Percentiles rank a stretch among this genome's conserved stretches.
These are phyloP conservation scores for Acrocephalus kingi DNA, from an alignment of 2,113 vertebrate species.

Conservation along the genomic window DNA sequence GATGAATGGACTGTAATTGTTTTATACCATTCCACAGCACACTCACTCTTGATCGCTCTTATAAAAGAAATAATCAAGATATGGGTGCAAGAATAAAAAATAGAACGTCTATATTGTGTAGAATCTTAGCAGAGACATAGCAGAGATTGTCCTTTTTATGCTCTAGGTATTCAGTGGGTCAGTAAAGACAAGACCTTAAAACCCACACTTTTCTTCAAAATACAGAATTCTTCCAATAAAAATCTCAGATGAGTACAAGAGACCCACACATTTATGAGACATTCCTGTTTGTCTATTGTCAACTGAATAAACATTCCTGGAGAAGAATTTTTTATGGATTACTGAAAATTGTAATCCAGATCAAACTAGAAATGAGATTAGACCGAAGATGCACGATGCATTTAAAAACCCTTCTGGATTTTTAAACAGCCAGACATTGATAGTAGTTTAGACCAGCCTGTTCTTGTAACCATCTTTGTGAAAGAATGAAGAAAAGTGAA, in stretches of 20 bases:
- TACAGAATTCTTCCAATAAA: not conserved
- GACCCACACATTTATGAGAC: not conserved
- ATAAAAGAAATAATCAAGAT: not conserved
- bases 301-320: not conserved
- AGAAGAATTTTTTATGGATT: not conserved
- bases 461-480: not conserved
- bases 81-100: not conserved
- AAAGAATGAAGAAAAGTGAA: not conserved
- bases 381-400: not conserved
- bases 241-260: not conserved
- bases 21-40: not conserved
- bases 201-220: not conserved
- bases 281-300: not conserved
- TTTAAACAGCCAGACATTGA: not conserved
- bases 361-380: not conserved
- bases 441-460: not conserved
- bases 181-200: not conserved
- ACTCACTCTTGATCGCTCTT: not conserved
- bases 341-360: not conserved
- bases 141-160: not conserved
- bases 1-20: not conserved
- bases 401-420: not conserved
- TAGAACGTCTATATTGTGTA: not conserved
- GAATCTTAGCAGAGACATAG: not conserved
- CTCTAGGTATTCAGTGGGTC: not conserved